Conservation (phyloP, 2,797 vertebrate species). For the Momotus momota region DNA sequence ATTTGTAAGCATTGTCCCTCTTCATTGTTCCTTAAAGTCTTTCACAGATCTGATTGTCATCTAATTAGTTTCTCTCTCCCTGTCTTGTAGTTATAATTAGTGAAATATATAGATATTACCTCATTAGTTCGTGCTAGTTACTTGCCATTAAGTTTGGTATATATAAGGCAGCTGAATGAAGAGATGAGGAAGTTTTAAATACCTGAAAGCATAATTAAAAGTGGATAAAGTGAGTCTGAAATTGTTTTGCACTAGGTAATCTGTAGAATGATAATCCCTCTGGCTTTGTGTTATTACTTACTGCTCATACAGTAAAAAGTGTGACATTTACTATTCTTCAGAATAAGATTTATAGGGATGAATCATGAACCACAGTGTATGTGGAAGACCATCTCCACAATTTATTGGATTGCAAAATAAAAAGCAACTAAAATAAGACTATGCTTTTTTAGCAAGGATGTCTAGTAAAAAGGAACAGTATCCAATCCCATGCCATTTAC, state of each 20-base stretch:
- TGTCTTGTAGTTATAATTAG: not conserved
- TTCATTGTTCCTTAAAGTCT: conserved; percentile 37
- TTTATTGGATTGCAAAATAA: conserved; percentile 38
- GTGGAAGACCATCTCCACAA: conserved; percentile 7
- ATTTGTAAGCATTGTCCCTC: conserved; percentile 6
- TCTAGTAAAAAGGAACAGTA: not conserved
- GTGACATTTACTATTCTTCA: conserved; percentile 42
- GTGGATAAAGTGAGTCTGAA: conserved; percentile 39
- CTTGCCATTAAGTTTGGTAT: not conserved
- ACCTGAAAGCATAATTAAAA: conserved; percentile 35
- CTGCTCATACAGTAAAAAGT: conserved; percentile 23
- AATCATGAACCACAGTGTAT: not conserved
- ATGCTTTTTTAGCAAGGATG: not conserved
- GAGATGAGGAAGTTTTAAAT: not conserved
- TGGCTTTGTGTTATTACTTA: conserved; percentile 30
- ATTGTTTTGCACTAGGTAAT: conserved; percentile 18
- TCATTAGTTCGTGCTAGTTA: not conserved
- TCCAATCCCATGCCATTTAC: not conserved
- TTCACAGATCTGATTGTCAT: conserved; percentile 10
- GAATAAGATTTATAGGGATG: conserved; percentile 37
- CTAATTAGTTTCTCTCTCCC: conserved; percentile 27
- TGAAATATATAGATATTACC: conserved; percentile 2
- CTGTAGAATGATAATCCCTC: conserved; percentile 10
- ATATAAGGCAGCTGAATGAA: not conserved
- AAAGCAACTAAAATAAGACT: not conserved